A percentile compares a stretch with the other conserved stretches of the same genome.
Conservation (phyloP, 2,888 invertebrate genomes). For the Lasioglossum calceatum region DNA sequence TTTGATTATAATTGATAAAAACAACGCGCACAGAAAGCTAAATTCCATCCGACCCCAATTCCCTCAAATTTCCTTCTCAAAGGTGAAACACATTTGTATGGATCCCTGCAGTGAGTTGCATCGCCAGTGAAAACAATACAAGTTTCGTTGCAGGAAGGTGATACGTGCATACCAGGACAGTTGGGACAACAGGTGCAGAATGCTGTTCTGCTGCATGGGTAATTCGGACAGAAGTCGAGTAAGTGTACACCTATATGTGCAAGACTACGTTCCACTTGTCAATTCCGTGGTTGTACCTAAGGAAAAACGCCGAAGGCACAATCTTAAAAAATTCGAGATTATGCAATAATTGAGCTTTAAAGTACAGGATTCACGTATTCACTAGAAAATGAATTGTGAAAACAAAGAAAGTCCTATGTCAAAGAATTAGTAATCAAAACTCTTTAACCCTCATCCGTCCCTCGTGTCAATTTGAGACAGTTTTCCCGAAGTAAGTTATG, state of each 20-base stretch:
- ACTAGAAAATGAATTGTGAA: no score
- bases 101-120: not conserved
- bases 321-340: no score
- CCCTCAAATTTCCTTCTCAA: not conserved
- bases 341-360: no score
- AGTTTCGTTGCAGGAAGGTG: constrained; percentile 89
- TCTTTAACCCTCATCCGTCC: no score
- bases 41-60: not conserved
- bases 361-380: no score
- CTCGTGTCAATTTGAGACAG: no score
- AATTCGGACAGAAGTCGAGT: constrained; percentile 90
- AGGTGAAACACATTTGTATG: not conserved
- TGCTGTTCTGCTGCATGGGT: constrained; percentile 93
- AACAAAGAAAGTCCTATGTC: no score
- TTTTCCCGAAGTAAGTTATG: no score
- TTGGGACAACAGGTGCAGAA: constrained; percentile 93
- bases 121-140: not conserved
- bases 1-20: not conserved
- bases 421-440: no score
- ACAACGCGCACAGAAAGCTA: not conserved
- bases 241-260: constrained; percentile 66
- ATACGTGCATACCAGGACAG: constrained; percentile 94
- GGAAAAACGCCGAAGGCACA: no score
- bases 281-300: no score
- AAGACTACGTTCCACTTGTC: not conserved